Conservation (phyloP, 2,113 vertebrate genomes). For the Centropristis striata region DNA sequence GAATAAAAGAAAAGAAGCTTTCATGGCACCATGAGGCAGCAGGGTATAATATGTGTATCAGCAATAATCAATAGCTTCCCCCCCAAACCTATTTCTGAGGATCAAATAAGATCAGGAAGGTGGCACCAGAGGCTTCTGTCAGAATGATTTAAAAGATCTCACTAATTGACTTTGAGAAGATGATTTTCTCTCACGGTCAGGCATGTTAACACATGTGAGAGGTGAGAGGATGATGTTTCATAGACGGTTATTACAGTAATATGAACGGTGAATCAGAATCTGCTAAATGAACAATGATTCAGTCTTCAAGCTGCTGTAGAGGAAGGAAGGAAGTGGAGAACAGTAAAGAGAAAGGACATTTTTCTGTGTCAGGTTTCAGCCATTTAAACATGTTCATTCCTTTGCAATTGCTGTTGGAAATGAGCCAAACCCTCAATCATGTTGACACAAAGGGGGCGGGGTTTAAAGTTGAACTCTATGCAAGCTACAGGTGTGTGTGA, state of each 20-base stretch:
- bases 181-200: neutral
- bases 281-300: neutral
- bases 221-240: neutral
- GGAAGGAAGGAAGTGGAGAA: too few species aligned
- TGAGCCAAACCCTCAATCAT: neutral
- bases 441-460: neutral
- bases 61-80: too few species aligned
- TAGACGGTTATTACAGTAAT: too few species aligned
- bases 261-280: neutral
- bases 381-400: neutral
- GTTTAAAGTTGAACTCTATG: too few species aligned
- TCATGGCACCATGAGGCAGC: too few species aligned
- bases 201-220: neutral
- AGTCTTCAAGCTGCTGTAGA: neutral
- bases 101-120: too few species aligned
- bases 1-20: too few species aligned
- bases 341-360: neutral
- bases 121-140: too few species aligned
- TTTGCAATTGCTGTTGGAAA: neutral
- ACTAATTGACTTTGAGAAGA: neutral
- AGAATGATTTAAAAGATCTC: too few species aligned
- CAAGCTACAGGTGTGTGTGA: too few species aligned
- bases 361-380: neutral
- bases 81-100: too few species aligned
- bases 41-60: too few species aligned